Evolutionary conservation across 2,888 invertebrate species (phyloP).

Genomic region (Drosophila peninsularis): DNA sequence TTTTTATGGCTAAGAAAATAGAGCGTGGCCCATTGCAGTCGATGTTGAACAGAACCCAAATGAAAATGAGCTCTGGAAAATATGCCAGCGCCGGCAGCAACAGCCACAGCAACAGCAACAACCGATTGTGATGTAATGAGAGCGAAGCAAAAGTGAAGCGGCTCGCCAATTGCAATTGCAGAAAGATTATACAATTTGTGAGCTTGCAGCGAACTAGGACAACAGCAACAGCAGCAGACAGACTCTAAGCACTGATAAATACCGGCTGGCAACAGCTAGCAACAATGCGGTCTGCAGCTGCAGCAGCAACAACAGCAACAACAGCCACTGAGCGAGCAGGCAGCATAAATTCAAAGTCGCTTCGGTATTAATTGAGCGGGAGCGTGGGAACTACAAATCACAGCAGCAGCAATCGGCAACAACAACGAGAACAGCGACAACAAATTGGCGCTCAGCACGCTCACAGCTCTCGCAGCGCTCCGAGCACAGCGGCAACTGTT

Average conservation of each 20-base stretch:
- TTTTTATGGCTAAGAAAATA: slow-evolving; percentile 74
- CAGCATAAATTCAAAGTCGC: slow-evolving; percentile 72
- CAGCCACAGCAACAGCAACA: slow-evolving; percentile 25
- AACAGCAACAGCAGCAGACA: slow-evolving; percentile 53
- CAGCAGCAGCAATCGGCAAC: slow-evolving; percentile 40
- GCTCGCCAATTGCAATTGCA: slow-evolving; percentile 57
- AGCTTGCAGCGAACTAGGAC: slow-evolving; percentile 74
- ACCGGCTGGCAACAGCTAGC: slow-evolving; percentile 61
- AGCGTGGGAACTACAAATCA: slow-evolving; percentile 76
- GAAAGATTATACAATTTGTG: slow-evolving; percentile 75
- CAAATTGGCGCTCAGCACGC: slow-evolving; percentile 52
- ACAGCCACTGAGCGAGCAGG: slow-evolving; percentile 1
- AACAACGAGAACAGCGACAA: slow-evolving; percentile 14
- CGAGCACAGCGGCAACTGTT: slow-evolving; percentile 40
- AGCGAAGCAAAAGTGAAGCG: slow-evolving; percentile 75
- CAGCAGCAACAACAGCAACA: slow-evolving; percentile 4
- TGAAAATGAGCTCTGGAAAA: slow-evolving; percentile 60
- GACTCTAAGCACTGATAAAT: slow-evolving; percentile 55
- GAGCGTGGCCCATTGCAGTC: slow-evolving; percentile 66
- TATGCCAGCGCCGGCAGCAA: slow-evolving; percentile 40
- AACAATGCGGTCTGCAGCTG: slow-evolving; percentile 33
- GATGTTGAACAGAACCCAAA: slow-evolving; percentile 62
- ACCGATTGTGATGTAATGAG: slow-evolving; percentile 68
- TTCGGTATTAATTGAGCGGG: slow-evolving; percentile 57
- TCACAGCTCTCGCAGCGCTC: slow-evolving; percentile 58